phyloP scores from a whole-genome alignment of 2,113 vertebrate genomes.

The Eubucco bourcierii region DNA sequence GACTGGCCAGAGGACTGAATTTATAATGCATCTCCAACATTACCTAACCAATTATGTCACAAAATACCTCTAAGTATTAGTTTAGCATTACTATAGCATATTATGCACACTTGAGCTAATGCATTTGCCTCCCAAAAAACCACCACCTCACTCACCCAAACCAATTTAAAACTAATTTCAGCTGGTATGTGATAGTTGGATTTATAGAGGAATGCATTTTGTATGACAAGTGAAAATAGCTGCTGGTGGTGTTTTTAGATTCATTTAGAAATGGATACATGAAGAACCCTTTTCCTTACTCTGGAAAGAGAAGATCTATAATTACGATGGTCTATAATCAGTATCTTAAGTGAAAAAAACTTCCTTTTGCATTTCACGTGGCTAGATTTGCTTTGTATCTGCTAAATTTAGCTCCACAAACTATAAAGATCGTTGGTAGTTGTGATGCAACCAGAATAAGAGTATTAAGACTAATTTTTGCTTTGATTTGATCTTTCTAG shows the following conservation, averaged over 20 bases:
- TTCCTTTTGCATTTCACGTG: not conserved
- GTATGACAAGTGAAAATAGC: not conserved
- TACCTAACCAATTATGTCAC: not conserved
- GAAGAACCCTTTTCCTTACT: not conserved
- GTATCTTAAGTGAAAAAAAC: slow-evolving; percentile 8
- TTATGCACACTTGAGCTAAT: not conserved
- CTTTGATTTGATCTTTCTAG: not conserved
- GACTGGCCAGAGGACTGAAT: not conserved
- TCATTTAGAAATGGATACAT: not conserved
- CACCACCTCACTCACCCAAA: not conserved
- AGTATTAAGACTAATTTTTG: not conserved
- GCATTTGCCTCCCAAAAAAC: not conserved
- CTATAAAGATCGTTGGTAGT: not conserved
- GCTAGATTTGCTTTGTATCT: not conserved
- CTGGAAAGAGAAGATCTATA: not conserved
- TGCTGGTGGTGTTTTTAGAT: not conserved
- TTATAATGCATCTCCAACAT: not conserved
- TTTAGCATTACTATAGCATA: not conserved
- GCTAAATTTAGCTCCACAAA: not conserved
- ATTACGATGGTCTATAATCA: slow-evolving; percentile 28
- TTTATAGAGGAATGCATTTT: not conserved
- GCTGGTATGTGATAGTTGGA: not conserved
- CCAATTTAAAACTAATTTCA: not conserved
- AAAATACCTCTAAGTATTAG: not conserved
- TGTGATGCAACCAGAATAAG: not conserved